phyloP scores from a whole-genome alignment of 2,797 vertebrate genomes.

The Hydrophis major region DNA sequence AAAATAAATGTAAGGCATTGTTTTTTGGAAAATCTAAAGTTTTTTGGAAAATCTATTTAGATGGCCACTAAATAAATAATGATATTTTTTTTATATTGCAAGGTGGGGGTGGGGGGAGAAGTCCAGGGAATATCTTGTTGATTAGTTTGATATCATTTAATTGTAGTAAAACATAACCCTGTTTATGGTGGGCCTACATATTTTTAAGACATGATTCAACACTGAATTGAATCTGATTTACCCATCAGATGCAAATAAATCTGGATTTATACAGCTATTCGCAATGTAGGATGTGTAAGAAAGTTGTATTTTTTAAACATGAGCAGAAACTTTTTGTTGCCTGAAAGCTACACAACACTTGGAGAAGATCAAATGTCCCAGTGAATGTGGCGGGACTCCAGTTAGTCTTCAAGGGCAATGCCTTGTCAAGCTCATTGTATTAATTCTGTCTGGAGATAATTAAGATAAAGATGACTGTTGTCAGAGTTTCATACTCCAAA shows the following conservation, averaged over 20 bases:
- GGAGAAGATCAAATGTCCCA: not conserved
- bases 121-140: not conserved
- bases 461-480: not conserved
- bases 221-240: not conserved
- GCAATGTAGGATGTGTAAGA: not conserved
- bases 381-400: not conserved
- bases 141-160: not conserved
- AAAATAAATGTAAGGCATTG: not conserved
- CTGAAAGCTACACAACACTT: not conserved
- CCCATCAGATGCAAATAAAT: not conserved
- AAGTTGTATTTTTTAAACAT: not conserved
- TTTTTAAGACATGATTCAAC: not conserved
- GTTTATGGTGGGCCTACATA: not conserved
- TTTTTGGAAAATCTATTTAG: not conserved
- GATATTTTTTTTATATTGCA: not conserved
- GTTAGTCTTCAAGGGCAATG: not conserved
- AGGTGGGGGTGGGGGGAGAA: not conserved
- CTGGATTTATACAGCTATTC: not conserved
- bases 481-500: not conserved
- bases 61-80: not conserved
- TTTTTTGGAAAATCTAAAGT: not conserved
- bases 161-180: not conserved
- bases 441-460: not conserved
- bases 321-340: not conserved
- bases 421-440: not conserved